A percentile compares a stretch with the other conserved stretches of the same genome.
phyloP scores from a whole-genome alignment of 2,113 vertebrate genomes.

The Asarcornis scutulata region DNA sequence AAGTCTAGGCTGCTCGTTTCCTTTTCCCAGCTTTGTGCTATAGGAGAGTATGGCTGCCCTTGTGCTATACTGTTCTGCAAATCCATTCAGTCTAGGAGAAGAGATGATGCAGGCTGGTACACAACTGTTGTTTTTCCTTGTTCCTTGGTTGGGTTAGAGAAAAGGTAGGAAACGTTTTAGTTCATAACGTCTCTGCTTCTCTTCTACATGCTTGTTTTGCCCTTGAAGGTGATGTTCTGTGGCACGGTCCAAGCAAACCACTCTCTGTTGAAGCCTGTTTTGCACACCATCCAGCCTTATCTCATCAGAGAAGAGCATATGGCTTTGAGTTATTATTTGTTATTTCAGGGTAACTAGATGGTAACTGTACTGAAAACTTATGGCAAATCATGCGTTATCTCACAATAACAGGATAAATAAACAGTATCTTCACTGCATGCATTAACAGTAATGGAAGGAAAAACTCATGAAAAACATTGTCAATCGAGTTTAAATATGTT shows the following conservation, averaged over 20 bases:
- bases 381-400: constrained; percentile 30
- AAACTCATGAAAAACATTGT: constrained; percentile 26
- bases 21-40: neutral
- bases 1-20: neutral
- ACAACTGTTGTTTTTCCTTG: neutral
- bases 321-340: constrained; percentile 4
- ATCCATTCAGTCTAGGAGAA: accelerated
- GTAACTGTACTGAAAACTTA: constrained; percentile 44
- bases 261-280: neutral
- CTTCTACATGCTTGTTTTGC: neutral
- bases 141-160: neutral
- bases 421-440: neutral
- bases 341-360: constrained; percentile 27
- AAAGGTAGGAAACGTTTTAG: neutral
- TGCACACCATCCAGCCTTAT: neutral
- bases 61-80: neutral
- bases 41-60: neutral
- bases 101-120: neutral
- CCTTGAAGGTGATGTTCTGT: neutral
- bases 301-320: constrained; percentile 8
- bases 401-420: constrained; percentile 28
- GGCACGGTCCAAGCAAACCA: neutral
- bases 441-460: constrained; percentile 49
- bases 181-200: neutral
- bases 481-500: neutral